Evolutionary conservation across 2,888 invertebrate species (phyloP), one percentile per base, ranked within the genome.

Genomic region (Amphipoea oculea): DNA sequence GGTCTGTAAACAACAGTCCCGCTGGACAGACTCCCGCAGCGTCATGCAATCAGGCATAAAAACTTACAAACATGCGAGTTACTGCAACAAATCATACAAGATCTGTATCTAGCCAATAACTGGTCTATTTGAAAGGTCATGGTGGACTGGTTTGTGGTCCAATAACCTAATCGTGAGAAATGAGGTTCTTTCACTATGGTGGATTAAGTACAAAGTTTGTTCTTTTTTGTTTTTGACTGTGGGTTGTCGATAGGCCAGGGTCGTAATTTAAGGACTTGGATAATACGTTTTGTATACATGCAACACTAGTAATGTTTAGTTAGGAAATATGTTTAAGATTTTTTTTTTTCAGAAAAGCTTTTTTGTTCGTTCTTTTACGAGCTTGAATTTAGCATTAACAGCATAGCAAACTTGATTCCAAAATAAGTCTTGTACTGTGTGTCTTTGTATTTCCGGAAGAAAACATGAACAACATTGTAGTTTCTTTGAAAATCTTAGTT

Each of bases 21-120:
- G 82, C 86, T 85, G 85, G 86, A 79, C 62, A 80, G 92, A 86
- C 94, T 93, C 95, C 95, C 94, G 93, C 93, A 80, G 90, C 86
- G 94, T 81, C 85, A 79, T 76, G 82, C 88, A 89, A 88, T 90
- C 88, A 90, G 81, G 82, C 86, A 87, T 87, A 83, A 84, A 85
- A 79, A 85, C 75, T 79, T 83, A 74, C 69, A 63, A 80, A 82
- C 74, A 84, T 62, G 68, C 48, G 23, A 86, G 79, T 74, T 60
- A 5, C 63, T 45, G 29, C 45, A 54, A 77, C 73, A 57, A 89
- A 79, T 51, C 20, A 63, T 12, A 57, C 65, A 67, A 67, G 81
- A 76, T 67, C 79, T 79, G 69, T 73, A 60, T 54, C 45, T 42
- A 70, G 57, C n/a, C 67, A 71, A 69, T 23, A 17, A 9, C 36